Evolutionary conservation across 2,888 invertebrate species (phyloP).

Genomic region (Gisinianus flammeolus): DNA sequence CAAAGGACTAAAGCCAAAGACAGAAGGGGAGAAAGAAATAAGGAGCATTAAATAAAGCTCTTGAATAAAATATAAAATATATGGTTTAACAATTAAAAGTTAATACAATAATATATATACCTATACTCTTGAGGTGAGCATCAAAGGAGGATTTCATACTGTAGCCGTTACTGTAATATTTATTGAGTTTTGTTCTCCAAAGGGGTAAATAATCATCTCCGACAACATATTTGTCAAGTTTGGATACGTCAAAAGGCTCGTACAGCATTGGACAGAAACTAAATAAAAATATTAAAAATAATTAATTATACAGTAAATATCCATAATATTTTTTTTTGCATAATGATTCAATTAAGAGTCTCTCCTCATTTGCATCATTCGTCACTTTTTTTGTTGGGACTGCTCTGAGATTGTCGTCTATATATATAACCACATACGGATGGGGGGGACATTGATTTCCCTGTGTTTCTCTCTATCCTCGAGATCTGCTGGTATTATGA

Average conservation of each 20-base stretch:
- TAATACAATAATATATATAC: too few species aligned
- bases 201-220: slow-evolving; percentile 92
- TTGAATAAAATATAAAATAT: too few species aligned
- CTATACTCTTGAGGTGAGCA: slow-evolving; percentile 43
- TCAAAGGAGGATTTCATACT: slow-evolving; percentile 88
- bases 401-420: not conserved
- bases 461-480: too few species aligned
- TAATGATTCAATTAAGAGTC: not conserved
- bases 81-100: too few species aligned
- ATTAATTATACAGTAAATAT: too few species aligned
- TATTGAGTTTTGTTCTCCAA: slow-evolving; percentile 83
- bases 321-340: too few species aligned
- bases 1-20: too few species aligned
- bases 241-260: slow-evolving; percentile 82
- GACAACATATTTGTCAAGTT: slow-evolving; percentile 88
- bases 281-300: slow-evolving; percentile 59
- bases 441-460: too few species aligned
- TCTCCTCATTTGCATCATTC: not conserved
- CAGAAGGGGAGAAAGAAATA: too few species aligned
- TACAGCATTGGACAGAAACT: slow-evolving; percentile 89
- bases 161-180: slow-evolving; percentile 74
- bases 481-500: too few species aligned
- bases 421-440: slow-evolving; percentile 4
- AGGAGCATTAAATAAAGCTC: too few species aligned
- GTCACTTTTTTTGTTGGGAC: too few species aligned